Evolutionary conservation across 2,888 invertebrate genomes (phyloP), one percentile per base, ranked within the genome.

Genomic region (Ceramica pisi): DNA sequence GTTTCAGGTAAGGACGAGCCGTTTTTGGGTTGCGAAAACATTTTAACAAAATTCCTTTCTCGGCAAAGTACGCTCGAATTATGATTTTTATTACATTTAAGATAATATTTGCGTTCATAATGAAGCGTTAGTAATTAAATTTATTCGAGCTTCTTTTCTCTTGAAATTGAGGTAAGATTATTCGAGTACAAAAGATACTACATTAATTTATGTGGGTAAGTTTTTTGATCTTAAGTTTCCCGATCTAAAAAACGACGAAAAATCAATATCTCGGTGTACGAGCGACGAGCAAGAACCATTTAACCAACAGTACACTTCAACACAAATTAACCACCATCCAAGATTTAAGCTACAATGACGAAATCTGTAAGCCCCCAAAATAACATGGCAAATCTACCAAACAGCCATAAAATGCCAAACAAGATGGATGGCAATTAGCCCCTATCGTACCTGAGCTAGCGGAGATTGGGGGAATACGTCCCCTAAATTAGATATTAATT

Each of bases 401-500:
- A 74, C 77, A 76, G 63, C 64, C 67, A 78, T 82, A 82, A 80
- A 84, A 83, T 75, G 74, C 61, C 82, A 82, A 84, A 87, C 65
- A 73, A 80, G 75, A 79, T 70, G 71, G 66, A 77, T 73, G 56
- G 64, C 77, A 80, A 84, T 84, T 84, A 84, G 76, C 60, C 66
- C 67, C 46, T 73, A 70, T 81, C 68, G 61, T 84, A 86, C 80
- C 85, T 85, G 70, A 79, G 82, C 84, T 83, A 82, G 80, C 81
- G 72, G 78, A 80, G 82, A 87, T 82, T 81, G 85, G 86, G 91
- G 92, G 90, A 84, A 88, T 89, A 90, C 90, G 88, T 92, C 92
- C 93, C 90, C 89, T 83, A 93, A 94, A 94, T 95, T 93, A 92
- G 92, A 92, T 94, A 95, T 94, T 94, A 94, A 94, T 94, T 94